These are phyloP conservation scores for Atethmia centrago DNA, from an alignment of 2,888 invertebrate genomes.

Conservation along the genomic window DNA sequence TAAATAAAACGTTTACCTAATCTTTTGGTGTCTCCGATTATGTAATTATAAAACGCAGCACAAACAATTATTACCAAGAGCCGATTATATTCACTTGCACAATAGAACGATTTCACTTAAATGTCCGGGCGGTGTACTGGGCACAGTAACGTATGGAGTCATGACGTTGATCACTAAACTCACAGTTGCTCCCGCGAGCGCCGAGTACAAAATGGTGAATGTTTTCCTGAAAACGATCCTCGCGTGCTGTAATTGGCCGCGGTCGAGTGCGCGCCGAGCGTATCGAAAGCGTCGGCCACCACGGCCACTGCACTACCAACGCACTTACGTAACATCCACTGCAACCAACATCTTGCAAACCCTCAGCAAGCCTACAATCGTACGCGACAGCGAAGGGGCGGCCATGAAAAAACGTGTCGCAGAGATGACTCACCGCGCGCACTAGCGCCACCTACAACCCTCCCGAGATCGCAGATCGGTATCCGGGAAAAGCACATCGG, in stretches of 20 bases:
- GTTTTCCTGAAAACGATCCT: conserved; percentile 87
- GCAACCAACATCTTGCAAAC: conserved; percentile 82
- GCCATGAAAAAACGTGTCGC: conserved; percentile 89
- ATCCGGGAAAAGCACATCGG: conserved; percentile 78
- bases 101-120: conserved; percentile 75
- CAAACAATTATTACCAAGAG: conserved; percentile 65
- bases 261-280: conserved; percentile 82
- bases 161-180: conserved; percentile 74
- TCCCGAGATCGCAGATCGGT: conserved; percentile 71
- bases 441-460: conserved; percentile 85
- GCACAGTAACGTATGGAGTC: conserved; percentile 70
- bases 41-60: conserved; percentile 70
- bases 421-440: conserved; percentile 88
- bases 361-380: conserved; percentile 70
- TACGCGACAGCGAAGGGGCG: conserved; percentile 84
- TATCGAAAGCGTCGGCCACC: conserved; percentile 83
- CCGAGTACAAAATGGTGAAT: conserved; percentile 88
- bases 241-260: conserved; percentile 85
- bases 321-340: conserved; percentile 87
- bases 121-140: conserved; percentile 67
- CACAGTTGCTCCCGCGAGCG: conserved; percentile 79
- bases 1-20: conserved; percentile 66
- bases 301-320: conserved; percentile 84
- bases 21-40: conserved; percentile 65
- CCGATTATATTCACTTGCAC: conserved; percentile 78